phyloP scores from a whole-genome alignment of 2,113 vertebrate genomes.

The Phrynosoma blainvillii region DNA sequence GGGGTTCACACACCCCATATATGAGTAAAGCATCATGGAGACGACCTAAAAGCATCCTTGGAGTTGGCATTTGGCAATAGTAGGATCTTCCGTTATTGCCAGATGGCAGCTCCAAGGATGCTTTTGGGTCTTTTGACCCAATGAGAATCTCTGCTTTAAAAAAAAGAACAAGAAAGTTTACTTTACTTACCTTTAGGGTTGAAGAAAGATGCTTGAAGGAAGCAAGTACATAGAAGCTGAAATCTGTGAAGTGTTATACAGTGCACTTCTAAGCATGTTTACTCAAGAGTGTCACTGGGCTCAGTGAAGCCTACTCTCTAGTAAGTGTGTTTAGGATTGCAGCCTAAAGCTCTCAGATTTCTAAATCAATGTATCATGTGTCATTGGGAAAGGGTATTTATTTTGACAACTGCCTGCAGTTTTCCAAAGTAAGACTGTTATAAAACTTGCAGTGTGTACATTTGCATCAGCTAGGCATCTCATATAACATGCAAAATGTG shows the following conservation, averaged over 20 bases:
- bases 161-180: too few species aligned
- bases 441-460: neutral
- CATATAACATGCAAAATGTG: neutral
- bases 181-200: neutral
- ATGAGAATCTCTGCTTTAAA: neutral
- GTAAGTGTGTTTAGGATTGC: neutral
- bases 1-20: too few species aligned
- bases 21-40: too few species aligned
- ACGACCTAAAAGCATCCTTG: too few species aligned
- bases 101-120: too few species aligned
- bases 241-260: neutral
- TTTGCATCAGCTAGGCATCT: neutral
- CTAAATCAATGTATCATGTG: neutral
- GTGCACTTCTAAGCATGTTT: neutral
- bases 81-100: too few species aligned
- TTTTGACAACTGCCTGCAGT: neutral
- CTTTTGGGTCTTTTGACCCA: neutral
- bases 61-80: too few species aligned
- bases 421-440: neutral
- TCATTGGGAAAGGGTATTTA: neutral
- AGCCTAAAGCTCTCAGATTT: neutral
- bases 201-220: neutral
- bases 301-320: neutral
- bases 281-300: neutral
- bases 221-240: neutral